Evolutionary conservation across 2,113 vertebrate species (phyloP), one percentile per base, ranked within the genome.

Genomic region (Macheiramphus alcinus): DNA sequence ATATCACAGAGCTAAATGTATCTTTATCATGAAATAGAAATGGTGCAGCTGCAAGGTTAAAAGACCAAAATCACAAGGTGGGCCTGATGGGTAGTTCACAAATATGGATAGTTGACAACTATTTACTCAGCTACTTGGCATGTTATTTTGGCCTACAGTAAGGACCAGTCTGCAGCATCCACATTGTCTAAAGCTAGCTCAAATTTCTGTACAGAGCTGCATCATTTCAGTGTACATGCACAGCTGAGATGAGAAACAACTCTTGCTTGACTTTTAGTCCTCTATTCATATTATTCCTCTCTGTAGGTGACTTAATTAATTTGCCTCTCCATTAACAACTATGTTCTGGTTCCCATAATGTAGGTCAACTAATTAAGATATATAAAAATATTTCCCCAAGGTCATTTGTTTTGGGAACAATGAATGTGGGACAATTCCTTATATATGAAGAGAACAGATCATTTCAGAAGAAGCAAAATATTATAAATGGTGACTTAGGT

Each of bases 351-450:
- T 97, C 78, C 62, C 70, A 19, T 76, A 82, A 96, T 95, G 62
- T 97, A 88, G 96, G 96, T 38, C 96, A 95, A 56, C 92, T 96
- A 96, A 97, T 96, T 97, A 96, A 96, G 94, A 95, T 93, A 76
- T 94, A 92, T 96, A 95, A 97, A 96, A 94, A 92, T 94, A 95
- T 95, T 96, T 95, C 93, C 90, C 92, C 70, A 61, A 94, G 94
- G 93, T 94, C 14, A 42, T 85, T 93, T 96, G 92, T 92, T 96
- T 96, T 80, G 87, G 71, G 96, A 96, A 47, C 87, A 88, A 85
- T 58, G 62, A 88, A 96, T 96, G 48, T 97, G 93, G 96, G 90
- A 73, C 96, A 83, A 26, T 76, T 86, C 82, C 42, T 90, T 94
- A 53, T 81, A 66, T 50, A 62, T 63, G 81, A 81, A 87, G 55